Conservation (phyloP, 2,797 vertebrate species). For the Rallus crepitans region DNA sequence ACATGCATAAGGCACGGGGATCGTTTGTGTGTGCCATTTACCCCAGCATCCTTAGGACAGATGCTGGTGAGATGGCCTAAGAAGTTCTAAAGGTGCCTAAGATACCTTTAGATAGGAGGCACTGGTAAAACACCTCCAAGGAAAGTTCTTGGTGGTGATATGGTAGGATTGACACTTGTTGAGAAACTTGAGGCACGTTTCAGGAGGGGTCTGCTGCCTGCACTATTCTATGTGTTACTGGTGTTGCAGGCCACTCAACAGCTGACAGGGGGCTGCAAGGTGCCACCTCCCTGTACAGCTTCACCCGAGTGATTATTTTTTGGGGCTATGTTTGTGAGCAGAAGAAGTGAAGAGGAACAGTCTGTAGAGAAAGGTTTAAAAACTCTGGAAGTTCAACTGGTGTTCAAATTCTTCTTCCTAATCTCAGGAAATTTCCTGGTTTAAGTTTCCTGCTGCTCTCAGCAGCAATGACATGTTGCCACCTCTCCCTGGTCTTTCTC, state of each 20-base stretch:
- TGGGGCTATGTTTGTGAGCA: not conserved
- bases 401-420: not conserved
- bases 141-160: not conserved
- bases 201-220: not conserved
- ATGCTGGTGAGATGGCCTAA: not conserved
- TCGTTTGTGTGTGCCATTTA: not conserved
- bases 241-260: not conserved
- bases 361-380: not conserved
- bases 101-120: not conserved
- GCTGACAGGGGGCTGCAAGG: not conserved
- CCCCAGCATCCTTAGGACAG: not conserved
- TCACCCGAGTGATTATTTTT: not conserved
- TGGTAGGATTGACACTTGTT: not conserved
- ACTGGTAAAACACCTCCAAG: not conserved
- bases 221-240: not conserved
- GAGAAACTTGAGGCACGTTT: not conserved
- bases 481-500: not conserved
- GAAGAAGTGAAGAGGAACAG: not conserved
- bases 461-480: not conserved
- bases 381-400: not conserved
- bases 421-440: not conserved
- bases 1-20: not conserved
- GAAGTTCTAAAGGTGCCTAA: not conserved
- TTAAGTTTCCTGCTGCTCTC: not conserved
- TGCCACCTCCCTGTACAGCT: not conserved